These are phyloP conservation scores for Thunnus albacares DNA, from an alignment of 2,797 vertebrate genomes.

Conservation along the genomic window DNA sequence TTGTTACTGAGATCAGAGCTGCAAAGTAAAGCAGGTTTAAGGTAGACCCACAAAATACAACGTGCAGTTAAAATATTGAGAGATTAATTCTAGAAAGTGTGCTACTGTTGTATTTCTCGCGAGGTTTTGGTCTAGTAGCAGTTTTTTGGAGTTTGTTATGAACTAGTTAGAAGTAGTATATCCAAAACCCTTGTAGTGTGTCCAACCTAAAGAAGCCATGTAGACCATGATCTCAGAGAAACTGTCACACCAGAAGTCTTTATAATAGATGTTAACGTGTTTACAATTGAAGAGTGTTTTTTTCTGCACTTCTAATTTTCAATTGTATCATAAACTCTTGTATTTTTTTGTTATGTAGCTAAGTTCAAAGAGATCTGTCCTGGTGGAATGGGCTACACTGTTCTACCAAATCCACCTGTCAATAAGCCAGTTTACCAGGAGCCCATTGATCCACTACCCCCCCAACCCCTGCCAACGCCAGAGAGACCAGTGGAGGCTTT, in stretches of 20 bases:
- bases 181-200: neutral
- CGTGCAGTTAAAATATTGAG: too few relatives aligned
- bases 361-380: slow-evolving; percentile 99
- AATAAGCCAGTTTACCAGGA: slow-evolving; percentile 82
- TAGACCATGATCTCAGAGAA: neutral
- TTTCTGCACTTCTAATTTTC: neutral
- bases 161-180: neutral
- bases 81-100: too few relatives aligned
- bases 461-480: slow-evolving; percentile 91
- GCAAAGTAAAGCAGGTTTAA: too few relatives aligned
- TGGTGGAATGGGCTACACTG: slow-evolving; percentile 99
- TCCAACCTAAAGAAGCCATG: neutral
- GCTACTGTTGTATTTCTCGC: too few relatives aligned
- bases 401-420: slow-evolving; percentile 81
- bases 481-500: slow-evolving; percentile 94
- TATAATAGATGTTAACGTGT: neutral
- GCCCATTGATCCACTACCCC: slow-evolving; percentile 87
- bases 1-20: neutral
- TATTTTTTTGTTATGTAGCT: slow-evolving; percentile 82
- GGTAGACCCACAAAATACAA: too few relatives aligned
- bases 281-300: neutral
- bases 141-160: too few relatives aligned
- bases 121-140: too few relatives aligned
- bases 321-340: slow-evolving; percentile 7
- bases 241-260: neutral